phyloP scores from a whole-genome alignment of 2,113 vertebrate genomes.

The Platichthys flesus region DNA sequence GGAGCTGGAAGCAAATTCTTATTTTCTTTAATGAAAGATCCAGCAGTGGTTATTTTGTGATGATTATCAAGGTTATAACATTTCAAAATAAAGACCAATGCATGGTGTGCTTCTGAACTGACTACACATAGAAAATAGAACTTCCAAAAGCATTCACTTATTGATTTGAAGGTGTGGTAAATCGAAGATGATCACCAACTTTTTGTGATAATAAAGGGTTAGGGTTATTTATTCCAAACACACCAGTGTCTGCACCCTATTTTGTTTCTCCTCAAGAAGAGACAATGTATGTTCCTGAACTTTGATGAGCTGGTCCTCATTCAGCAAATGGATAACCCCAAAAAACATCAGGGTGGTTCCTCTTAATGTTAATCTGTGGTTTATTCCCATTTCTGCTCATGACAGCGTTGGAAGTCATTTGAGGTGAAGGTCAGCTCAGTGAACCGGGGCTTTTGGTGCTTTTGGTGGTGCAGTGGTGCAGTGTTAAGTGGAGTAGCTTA shows the following conservation, averaged over 20 bases:
- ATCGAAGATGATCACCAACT: no score
- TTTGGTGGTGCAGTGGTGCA: neutral
- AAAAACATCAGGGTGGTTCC: neutral
- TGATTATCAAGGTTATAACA: no score
- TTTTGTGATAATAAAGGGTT: no score
- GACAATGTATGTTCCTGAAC: no score
- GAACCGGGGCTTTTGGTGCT: conserved; percentile 4
- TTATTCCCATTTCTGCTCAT: neutral
- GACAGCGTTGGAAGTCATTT: neutral
- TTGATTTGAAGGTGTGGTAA: no score
- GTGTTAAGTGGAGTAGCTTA: neutral
- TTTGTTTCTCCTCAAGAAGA: neutral
- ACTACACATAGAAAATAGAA: no score
- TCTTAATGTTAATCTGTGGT: neutral
- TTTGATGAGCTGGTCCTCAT: no score
- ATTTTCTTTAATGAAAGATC: neutral
- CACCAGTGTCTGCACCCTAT: neutral
- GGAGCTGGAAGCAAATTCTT: neutral
- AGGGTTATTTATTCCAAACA: no score
- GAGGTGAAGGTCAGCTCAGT: conserved; percentile 11
- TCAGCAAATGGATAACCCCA: neutral
- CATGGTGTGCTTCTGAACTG: no score
- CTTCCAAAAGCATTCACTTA: neutral
- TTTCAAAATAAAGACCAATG: no score
- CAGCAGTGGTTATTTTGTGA: no score